phyloP scores from a whole-genome alignment of 2,797 vertebrate species.

The Crocodylus rhombifer region DNA sequence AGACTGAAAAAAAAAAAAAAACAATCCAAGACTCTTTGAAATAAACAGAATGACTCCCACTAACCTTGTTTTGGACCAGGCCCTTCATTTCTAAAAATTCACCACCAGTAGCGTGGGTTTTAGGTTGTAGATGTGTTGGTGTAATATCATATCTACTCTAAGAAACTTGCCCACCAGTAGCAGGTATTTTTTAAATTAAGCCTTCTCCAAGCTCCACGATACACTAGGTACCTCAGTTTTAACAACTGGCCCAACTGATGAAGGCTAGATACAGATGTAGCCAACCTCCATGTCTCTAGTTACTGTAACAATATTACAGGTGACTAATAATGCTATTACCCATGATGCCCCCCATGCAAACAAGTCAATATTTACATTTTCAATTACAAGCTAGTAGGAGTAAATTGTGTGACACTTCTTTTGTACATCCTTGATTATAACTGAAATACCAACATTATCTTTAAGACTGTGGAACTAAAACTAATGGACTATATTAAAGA shows the following conservation, averaged over 20 bases:
- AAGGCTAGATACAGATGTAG: background rate
- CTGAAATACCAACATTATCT: constrained; percentile 1
- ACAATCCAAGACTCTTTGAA: background rate
- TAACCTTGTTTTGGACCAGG: background rate
- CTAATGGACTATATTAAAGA: background rate
- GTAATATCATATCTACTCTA: no score
- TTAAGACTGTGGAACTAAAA: background rate
- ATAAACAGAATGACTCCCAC: background rate
- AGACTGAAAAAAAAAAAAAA: background rate
- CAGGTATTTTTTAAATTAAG: background rate
- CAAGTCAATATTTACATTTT: constrained; percentile 36
- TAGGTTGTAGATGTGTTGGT: no score
- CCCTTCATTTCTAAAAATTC: background rate
- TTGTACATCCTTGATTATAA: background rate
- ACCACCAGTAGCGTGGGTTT: no score
- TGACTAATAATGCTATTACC: background rate
- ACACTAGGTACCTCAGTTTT: background rate
- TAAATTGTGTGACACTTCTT: background rate
- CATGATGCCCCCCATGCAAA: background rate
- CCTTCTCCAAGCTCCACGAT: background rate
- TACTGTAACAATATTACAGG: background rate
- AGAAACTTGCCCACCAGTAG: background rate
- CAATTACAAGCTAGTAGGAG: background rate
- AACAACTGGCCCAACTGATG: background rate
- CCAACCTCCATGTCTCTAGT: background rate